phyloP scores from a whole-genome alignment of 2,113 vertebrate species.

The Semicossyphus pulcher region DNA sequence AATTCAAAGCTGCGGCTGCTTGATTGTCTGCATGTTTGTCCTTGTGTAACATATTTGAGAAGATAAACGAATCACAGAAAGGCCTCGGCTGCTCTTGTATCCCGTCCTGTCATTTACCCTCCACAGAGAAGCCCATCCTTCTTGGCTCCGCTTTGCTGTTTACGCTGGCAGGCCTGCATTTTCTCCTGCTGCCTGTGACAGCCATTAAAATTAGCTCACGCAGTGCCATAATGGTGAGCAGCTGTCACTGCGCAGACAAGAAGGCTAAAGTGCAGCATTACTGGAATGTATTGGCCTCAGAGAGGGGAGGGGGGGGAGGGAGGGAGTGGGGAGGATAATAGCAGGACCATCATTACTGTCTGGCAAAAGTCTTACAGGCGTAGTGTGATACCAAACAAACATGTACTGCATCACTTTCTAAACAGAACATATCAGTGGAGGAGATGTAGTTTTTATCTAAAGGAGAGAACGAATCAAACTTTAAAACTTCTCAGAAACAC shows the following conservation, averaged over 20 bases:
- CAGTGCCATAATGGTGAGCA: slow-evolving; percentile 76
- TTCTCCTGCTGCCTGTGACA: slow-evolving; percentile 71
- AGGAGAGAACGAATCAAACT: too few species aligned
- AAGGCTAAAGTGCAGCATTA: slow-evolving; percentile 72
- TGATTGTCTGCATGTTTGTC: slow-evolving; percentile 3
- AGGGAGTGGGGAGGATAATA: slow-evolving; percentile 37
- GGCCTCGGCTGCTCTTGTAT: slow-evolving; percentile 42
- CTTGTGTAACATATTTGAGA: slow-evolving; percentile 40
- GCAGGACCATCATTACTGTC: slow-evolving; percentile 35
- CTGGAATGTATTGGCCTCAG: slow-evolving; percentile 65
- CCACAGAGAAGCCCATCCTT: slow-evolving; percentile 55
- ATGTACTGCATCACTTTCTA: slow-evolving; percentile 7
- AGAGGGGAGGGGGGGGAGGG: slow-evolving; percentile 20
- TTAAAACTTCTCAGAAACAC: too few species aligned
- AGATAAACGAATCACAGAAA: slow-evolving; percentile 47
- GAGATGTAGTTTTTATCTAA: background rate
- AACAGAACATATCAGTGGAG: slow-evolving; percentile 7
- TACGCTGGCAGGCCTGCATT: slow-evolving; percentile 69
- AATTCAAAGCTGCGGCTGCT: slow-evolving; percentile 12
- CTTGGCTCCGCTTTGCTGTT: slow-evolving; percentile 67
- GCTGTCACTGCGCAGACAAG: slow-evolving; percentile 76
- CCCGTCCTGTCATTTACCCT: slow-evolving; percentile 62
- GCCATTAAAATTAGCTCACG: slow-evolving; percentile 79
- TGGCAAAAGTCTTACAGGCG: slow-evolving; percentile 34
- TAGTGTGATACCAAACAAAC: slow-evolving; percentile 41